Evolutionary conservation across 2,113 vertebrate genomes (phyloP), one percentile per base, ranked within the genome.

Genomic region (Ciconia maguari): DNA sequence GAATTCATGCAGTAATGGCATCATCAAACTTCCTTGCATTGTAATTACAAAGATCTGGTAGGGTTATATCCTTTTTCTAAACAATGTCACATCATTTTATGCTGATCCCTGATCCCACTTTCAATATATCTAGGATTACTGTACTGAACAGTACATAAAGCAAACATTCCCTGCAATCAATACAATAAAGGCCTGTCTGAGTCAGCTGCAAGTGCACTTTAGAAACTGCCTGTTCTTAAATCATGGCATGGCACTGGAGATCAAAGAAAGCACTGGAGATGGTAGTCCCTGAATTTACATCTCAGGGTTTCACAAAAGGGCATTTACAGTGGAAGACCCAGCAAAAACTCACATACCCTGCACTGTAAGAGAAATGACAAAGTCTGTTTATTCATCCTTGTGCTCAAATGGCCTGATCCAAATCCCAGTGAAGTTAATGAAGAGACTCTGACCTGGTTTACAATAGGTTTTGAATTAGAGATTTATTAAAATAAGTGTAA

Each of bases 41-140:
- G 54, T 93, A 93, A 94, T 97, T 94, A 87, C 78, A 89, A 46
- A 85, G 81, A 83, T 89, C 83, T 91, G 58, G 46, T 83, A 70
- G 25, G n/a, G 68, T 26, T 83, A 89, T 94, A 95, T 91, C 91
- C 87, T 91, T 91, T 97, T 58, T 87, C 95, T 88, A 95, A 97
- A 97, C 91, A 96, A 62, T 88, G 54, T 97, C 91, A 88, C 89
- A 93, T 94, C 74, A 88, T 97, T 95, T 97, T 91, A 83, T 96
- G 64, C 75, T 95, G 84, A 96, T 94, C 91, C 49, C 54, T 96
- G 89, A 97, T 95, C 89, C 84, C 68, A 94, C 79, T 96, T 96
- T 83, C 94, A 97, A 94, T 95, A 95, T 91, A 80, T 93, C 87
- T 86, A 94, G 95, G 94, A 97, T 97, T 95, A 95, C 49, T 1